A percentile compares a stretch with the other conserved stretches of the same genome.
phyloP scores from a whole-genome alignment of 2,113 vertebrate genomes.

The Heliornis fulica region DNA sequence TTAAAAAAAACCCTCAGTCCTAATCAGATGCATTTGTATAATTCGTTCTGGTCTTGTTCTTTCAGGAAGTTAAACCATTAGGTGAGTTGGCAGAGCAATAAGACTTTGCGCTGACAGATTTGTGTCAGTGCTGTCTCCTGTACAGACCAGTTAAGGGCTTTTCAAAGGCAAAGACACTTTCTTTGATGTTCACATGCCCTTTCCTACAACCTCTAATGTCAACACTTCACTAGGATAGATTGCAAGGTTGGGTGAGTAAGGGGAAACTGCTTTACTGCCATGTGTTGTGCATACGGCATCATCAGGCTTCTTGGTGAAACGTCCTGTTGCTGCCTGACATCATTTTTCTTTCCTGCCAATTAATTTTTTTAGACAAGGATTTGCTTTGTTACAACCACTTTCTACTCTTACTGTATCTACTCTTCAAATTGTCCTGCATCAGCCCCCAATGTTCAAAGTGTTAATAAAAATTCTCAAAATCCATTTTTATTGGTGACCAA shows the following conservation, averaged over 20 bases:
- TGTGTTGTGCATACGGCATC: not conserved
- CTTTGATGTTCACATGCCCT: not conserved
- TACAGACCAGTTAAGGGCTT: not conserved
- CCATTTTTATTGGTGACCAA: not conserved
- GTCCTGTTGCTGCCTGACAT: not conserved
- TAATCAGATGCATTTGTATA: not conserved
- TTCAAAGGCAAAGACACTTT: constrained; percentile 2
- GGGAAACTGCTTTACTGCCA: not conserved
- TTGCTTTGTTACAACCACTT: not conserved
- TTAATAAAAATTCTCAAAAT: not conserved
- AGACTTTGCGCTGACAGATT: not conserved
- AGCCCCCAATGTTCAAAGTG: not conserved
- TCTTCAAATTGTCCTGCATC: not conserved
- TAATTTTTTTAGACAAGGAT: not conserved
- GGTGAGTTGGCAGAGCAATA: not conserved
- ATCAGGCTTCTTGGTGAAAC: not conserved
- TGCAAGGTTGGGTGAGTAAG: not conserved
- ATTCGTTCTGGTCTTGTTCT: not conserved
- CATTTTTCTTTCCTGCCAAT: not conserved
- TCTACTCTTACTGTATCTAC: not conserved
- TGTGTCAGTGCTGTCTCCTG: not conserved
- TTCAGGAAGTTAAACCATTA: not conserved
- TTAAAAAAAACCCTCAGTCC: not conserved
- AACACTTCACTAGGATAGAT: not conserved
- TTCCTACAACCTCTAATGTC: not conserved